phyloP scores from a whole-genome alignment of 2,113 vertebrate species.

The Pluvialis apricaria region DNA sequence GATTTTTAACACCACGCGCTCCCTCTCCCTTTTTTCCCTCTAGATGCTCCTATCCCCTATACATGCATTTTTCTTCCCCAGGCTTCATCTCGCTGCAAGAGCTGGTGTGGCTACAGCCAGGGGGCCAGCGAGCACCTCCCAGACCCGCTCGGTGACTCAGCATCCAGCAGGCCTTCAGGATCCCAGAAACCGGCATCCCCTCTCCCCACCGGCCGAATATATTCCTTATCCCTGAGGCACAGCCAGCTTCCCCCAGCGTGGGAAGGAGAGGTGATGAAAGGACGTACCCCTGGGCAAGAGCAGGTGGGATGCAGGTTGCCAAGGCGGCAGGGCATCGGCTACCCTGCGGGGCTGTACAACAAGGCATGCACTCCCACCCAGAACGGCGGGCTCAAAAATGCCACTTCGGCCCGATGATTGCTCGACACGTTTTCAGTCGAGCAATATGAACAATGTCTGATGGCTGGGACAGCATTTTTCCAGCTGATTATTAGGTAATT shows the following conservation, averaged over 20 bases:
- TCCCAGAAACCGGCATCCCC: background rate
- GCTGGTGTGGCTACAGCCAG: background rate
- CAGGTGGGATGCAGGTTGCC: background rate
- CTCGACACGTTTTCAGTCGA: background rate
- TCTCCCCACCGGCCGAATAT: background rate
- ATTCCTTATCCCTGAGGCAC: background rate
- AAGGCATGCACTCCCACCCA: fast-evolving
- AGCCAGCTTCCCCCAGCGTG: fast-evolving
- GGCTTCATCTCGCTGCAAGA: background rate
- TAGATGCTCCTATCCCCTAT: background rate
- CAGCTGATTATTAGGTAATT: background rate
- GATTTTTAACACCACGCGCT: background rate
- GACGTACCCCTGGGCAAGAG: background rate
- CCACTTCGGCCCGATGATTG: background rate
- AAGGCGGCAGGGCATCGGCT: background rate
- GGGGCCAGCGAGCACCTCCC: background rate
- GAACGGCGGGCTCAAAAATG: fast-evolving
- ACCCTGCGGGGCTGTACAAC: background rate
- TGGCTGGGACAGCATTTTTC: background rate
- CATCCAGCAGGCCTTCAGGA: background rate
- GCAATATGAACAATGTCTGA: background rate
- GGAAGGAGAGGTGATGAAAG: background rate
- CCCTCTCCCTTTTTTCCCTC: background rate
- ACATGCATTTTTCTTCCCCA: background rate
- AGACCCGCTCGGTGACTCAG: conserved; percentile 39